phyloP scores from a whole-genome alignment of 1,140 invertebrate genomes.

The Augochlora pura region DNA sequence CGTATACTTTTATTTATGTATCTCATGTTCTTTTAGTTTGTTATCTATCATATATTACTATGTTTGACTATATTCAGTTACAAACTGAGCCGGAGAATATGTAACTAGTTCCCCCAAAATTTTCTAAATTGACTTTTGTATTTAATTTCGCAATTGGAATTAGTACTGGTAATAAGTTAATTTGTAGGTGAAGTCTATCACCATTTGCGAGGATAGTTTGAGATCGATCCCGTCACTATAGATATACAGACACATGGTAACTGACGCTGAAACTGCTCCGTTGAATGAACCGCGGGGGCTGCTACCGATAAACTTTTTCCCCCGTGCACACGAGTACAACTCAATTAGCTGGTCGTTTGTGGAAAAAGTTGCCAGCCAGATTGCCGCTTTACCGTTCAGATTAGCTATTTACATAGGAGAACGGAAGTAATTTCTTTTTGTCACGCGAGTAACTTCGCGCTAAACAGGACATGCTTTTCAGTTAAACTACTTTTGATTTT shows the following conservation, averaged over 20 bases:
- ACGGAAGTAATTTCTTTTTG: slow-evolving; percentile 37
- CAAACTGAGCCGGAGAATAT: too few species aligned
- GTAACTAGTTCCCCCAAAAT: too few species aligned
- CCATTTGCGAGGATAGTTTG: not conserved
- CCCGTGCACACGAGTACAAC: slow-evolving; percentile 27
- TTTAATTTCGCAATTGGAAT: too few species aligned
- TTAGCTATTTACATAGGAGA: slow-evolving; percentile 39
- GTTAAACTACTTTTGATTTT: not conserved
- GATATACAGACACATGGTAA: not conserved
- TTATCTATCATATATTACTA: too few species aligned
- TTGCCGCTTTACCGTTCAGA: slow-evolving; percentile 45
- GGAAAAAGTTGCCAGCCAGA: slow-evolving; percentile 46
- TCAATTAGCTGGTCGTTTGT: slow-evolving; percentile 40
- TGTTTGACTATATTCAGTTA: too few species aligned
- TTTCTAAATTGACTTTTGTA: too few species aligned
- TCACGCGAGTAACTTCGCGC: slow-evolving; percentile 36
- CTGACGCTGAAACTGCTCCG: slow-evolving; percentile 31
- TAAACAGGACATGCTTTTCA: not conserved
- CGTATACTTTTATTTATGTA: too few species aligned
- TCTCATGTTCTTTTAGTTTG: too few species aligned
- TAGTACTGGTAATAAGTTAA: too few species aligned
- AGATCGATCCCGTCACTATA: not conserved
- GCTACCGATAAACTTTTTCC: slow-evolving; percentile 37
- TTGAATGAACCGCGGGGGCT: slow-evolving; percentile 32
- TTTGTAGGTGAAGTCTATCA: too few species aligned